Conservation (phyloP, 2,797 vertebrate genomes). For the Vultur gryphus region DNA sequence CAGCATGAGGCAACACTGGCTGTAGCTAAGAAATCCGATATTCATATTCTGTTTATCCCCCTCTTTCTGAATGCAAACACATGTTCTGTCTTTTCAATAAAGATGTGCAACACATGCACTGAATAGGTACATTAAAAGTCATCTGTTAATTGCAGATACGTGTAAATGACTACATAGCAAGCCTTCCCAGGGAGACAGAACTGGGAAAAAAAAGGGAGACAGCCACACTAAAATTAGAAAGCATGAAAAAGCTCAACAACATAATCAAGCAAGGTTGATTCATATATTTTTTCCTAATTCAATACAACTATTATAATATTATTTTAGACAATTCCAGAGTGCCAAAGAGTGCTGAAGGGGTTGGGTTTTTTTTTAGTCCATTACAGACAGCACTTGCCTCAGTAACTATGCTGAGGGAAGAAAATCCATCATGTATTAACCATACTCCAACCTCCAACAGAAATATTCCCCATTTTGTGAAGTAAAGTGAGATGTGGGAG, state of each 20-base stretch:
- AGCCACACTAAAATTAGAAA: neutral
- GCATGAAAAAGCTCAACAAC: neutral
- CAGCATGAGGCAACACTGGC: neutral
- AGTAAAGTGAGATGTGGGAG: conserved; percentile 54
- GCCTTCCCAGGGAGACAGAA: neutral
- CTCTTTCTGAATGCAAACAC: conserved; percentile 9
- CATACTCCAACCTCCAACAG: neutral
- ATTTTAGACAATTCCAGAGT: neutral
- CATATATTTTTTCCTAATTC: neutral
- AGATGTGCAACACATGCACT: neutral
- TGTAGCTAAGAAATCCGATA: neutral
- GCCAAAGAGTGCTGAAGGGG: neutral
- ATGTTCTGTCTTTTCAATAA: neutral
- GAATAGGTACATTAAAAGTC: neutral
- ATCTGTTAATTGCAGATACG: neutral
- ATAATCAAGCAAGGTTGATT: neutral
- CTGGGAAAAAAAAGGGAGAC: neutral
- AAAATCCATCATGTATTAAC: conserved; percentile 53
- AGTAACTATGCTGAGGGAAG: neutral
- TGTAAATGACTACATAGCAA: neutral
- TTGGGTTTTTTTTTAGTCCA: neutral
- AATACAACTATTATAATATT: neutral
- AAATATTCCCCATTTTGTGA: conserved; percentile 34
- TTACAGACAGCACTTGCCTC: neutral
- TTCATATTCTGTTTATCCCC: neutral